Evolutionary conservation across 2,888 invertebrate genomes (phyloP).

Genomic region (Acrobasis repandana): DNA sequence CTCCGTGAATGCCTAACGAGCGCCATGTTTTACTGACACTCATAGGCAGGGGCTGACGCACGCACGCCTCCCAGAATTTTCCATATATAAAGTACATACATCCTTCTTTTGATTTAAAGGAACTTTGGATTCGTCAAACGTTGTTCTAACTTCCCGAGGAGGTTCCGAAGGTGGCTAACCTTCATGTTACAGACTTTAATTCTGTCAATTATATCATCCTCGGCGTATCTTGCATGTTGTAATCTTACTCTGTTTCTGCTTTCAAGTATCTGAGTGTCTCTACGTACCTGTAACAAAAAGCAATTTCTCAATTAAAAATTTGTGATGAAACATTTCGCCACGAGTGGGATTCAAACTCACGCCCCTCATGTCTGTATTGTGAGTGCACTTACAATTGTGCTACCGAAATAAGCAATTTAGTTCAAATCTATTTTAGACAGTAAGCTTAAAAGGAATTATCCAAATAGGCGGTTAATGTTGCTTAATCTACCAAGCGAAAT

Average conservation of each 20-base stretch:
- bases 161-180: no score
- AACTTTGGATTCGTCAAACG: no score
- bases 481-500: slow-evolving; percentile 23
- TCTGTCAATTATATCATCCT: no score
- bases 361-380: no score
- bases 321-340: no score
- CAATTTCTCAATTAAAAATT: no score
- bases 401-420: background rate
- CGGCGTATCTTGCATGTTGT: background rate
- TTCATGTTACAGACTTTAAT: no score
- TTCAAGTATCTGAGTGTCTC: background rate
- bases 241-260: background rate
- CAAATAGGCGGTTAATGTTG: slow-evolving; percentile 14
- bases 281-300: slow-evolving; percentile 33
- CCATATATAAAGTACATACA: slow-evolving; percentile 14
- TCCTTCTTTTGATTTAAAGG: background rate
- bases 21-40: slow-evolving; percentile 57
- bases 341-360: no score
- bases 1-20: slow-evolving; percentile 64
- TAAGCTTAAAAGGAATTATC: background rate
- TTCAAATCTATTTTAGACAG: background rate
- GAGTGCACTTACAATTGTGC: no score
- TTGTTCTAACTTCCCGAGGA: no score
- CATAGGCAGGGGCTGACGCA: slow-evolving; percentile 45
- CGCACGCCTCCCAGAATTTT: slow-evolving; percentile 39